phyloP scores from a whole-genome alignment of 2,797 vertebrate species.

The Novumbra hubbsi region DNA sequence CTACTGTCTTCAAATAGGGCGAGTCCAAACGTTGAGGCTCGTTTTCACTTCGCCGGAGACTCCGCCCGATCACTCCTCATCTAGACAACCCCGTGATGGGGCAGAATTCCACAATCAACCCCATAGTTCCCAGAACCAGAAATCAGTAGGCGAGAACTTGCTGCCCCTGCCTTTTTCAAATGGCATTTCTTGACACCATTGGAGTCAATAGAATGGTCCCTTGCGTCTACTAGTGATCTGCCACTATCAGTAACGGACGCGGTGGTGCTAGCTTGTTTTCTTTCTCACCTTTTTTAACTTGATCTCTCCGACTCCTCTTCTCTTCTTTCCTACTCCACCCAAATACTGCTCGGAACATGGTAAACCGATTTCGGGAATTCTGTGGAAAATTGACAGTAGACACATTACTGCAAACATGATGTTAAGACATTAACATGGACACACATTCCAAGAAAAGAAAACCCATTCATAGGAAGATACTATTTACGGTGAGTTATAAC shows the following conservation, averaged over 20 bases:
- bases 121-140: background rate
- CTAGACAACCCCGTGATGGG: background rate
- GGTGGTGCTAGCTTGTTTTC: background rate
- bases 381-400: background rate
- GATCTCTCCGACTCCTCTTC: background rate
- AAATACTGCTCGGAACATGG: slow-evolving; percentile 12
- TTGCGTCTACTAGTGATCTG: background rate
- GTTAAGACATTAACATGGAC: background rate
- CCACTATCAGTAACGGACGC: background rate
- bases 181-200: background rate
- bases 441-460: background rate
- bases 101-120: background rate
- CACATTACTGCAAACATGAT: background rate
- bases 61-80: background rate
- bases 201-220: background rate
- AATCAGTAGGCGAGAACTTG: background rate
- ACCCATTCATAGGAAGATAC: background rate
- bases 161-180: background rate
- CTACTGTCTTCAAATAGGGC: slow-evolving; percentile 43
- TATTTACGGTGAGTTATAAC: background rate
- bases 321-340: slow-evolving; percentile 4
- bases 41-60: background rate
- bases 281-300: slow-evolving; percentile 1
- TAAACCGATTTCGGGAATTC: background rate
- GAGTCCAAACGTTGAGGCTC: slow-evolving; percentile 8